Evolutionary conservation across 2,797 vertebrate genomes (phyloP), one percentile per base, ranked within the genome.

Genomic region (Limosa lapponica): DNA sequence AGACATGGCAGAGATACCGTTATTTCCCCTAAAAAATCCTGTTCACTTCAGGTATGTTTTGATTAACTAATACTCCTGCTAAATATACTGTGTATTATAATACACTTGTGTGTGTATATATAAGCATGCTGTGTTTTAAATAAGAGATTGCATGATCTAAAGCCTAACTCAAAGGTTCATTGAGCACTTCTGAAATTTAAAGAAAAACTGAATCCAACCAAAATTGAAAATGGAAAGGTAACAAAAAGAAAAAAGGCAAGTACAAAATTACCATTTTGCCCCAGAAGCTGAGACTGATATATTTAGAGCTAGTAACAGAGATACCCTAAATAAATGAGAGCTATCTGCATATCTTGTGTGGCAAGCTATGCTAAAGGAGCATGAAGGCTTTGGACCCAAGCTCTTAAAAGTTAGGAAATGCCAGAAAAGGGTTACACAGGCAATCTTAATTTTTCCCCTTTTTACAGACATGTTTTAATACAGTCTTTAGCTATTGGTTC

Each of bases 161-260:
- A 94, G 74, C 19, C 14, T 36, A 65, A 32, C 20, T 89, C 48
- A 62, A 6, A 43, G 8, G 23, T 73, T 73, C 25, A 41, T 1
- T 59, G 24, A 43, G 11, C 4, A 17, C 58, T 77, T 89, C 39
- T 52, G 79, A 87, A 70, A 16, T 64, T 32, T 64, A 49, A 88
- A 55, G 8, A 70, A 85, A 37, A 70, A 4, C 9, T 43, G 4
- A 51, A 18, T 32, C 25, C 36, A 41, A 8, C 2, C 22, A 77
- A 91, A 91, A 28, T 16, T 59, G 43, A 66, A 96, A 87, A 69
- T 11, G 10, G 8, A 72, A 82, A 83, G 10, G 7, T 28, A 73
- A 25, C 37, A 59, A 28, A 65, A 54, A 34, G 1, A 22, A 49
- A 74, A 72, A 88, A 58, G 3, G 4, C 11, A 16, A 78, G 51